A percentile compares a stretch with the other conserved stretches of the same genome.
Evolutionary conservation across 1,140 invertebrate genomes (phyloP).

Genomic region (Halotydeus destructor): DNA sequence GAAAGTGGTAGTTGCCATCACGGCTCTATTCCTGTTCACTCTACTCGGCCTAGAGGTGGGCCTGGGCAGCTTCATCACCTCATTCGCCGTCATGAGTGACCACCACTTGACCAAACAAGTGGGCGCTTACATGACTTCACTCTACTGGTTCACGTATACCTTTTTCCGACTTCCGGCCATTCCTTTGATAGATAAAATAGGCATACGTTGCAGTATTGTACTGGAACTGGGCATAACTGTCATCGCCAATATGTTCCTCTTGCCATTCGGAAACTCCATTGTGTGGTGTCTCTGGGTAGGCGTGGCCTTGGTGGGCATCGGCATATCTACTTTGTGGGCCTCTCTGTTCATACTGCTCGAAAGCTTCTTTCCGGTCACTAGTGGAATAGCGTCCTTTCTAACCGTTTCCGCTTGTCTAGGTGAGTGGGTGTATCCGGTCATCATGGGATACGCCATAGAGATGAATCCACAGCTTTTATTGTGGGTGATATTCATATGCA

Average conservation of each 20-base stretch:
- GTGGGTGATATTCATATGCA: too few species aligned
- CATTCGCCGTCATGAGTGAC: slow-evolving; percentile 24
- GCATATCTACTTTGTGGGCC: slow-evolving; percentile 30
- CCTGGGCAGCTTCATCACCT: slow-evolving; percentile 27
- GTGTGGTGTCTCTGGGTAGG: too few species aligned
- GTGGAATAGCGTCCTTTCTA: slow-evolving; percentile 29
- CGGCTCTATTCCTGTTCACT: too few species aligned
- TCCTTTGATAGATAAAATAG: slow-evolving; percentile 23
- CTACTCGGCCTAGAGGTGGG: slow-evolving; percentile 28
- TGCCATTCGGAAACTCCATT: too few species aligned
- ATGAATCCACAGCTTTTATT: slow-evolving; percentile 23
- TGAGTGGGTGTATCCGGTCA: slow-evolving; percentile 26
- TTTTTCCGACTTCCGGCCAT: slow-evolving; percentile 24
- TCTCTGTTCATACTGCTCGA: slow-evolving; percentile 29
- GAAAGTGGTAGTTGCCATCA: too few species aligned
- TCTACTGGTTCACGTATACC: slow-evolving; percentile 31
- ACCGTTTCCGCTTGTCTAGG: slow-evolving; percentile 29
- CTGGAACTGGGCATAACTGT: too few species aligned
- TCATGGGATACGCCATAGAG: slow-evolving; percentile 24
- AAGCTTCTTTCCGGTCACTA: slow-evolving; percentile 27
- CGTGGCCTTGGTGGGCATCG: slow-evolving; percentile 26
- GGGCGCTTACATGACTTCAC: slow-evolving; percentile 25
- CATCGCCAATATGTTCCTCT: too few species aligned
- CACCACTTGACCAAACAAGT: slow-evolving; percentile 22
- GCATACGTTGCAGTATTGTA: too few species aligned